Conservation (phyloP, 2,113 vertebrate genomes). For the Zingel zingel region DNA sequence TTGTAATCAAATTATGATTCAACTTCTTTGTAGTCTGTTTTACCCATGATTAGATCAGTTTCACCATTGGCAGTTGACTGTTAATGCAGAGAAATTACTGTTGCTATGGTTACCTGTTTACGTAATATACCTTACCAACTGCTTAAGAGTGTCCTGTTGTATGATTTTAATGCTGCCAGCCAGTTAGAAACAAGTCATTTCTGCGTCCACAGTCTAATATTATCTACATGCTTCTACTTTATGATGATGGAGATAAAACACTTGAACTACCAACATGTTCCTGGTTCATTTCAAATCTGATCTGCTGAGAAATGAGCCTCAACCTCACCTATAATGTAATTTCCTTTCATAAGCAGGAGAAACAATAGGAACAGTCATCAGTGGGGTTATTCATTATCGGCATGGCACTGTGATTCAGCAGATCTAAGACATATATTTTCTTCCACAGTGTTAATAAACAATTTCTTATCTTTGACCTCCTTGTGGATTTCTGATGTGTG, state of each 20-base stretch:
- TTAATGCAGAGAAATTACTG: neutral
- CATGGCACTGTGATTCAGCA: slow-evolving; percentile 12
- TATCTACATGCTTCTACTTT: neutral
- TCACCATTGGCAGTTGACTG: neutral
- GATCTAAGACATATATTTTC: slow-evolving; percentile 12
- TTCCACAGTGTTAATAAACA: neutral
- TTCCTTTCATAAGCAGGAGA: neutral
- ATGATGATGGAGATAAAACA: neutral
- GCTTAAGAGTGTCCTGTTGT: neutral
- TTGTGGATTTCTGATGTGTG: neutral
- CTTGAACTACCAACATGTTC: neutral
- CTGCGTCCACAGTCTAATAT: no score
- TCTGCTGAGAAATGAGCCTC: slow-evolving; percentile 3
- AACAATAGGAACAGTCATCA: neutral
- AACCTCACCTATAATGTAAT: neutral
- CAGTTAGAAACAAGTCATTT: neutral
- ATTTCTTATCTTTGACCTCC: slow-evolving; percentile 1
- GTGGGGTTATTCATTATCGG: neutral
- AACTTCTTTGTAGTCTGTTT: no score
- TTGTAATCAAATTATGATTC: neutral
- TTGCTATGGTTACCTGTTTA: neutral
- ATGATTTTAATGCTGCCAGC: neutral
- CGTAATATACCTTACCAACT: neutral
- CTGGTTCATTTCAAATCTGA: slow-evolving; percentile 6
- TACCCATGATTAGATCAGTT: neutral